These are phyloP conservation scores for Caenorhabditis becei DNA, from an alignment of 2,888 invertebrate genomes.

Conservation along the genomic window DNA sequence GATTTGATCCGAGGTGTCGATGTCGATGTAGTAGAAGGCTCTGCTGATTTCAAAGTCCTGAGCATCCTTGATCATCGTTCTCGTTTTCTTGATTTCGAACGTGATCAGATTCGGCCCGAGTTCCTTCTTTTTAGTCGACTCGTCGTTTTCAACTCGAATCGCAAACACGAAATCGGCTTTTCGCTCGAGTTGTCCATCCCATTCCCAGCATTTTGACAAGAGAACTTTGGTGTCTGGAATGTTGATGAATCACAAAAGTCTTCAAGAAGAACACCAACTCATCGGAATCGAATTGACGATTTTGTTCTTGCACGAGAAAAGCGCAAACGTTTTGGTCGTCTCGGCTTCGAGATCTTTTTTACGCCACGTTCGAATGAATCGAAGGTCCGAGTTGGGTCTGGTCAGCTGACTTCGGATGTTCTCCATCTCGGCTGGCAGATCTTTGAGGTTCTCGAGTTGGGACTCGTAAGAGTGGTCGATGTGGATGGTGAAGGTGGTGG, in stretches of 20 bases:
- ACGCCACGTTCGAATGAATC: background rate
- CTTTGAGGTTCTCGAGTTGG: background rate
- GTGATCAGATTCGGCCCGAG: background rate
- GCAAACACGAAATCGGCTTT: constrained; percentile 42
- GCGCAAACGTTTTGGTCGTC: constrained; percentile 1
- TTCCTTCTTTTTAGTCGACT: background rate
- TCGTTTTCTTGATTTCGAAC: constrained; percentile 13
- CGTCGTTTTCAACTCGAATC: background rate
- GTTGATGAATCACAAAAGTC: background rate
- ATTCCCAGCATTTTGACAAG: constrained; percentile 33
- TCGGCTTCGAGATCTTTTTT: background rate
- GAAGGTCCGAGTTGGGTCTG: constrained; percentile 4
- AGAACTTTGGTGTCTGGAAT: background rate
- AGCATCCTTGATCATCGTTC: background rate
- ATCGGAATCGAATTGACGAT: background rate
- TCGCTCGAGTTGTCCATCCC: background rate
- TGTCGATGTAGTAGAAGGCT: constrained; percentile 33
- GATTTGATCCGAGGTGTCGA: constrained; percentile 1
- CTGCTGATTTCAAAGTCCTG: background rate
- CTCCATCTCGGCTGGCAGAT: background rate
- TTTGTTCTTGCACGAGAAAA: constrained; percentile 13
- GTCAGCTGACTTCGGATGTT: background rate
- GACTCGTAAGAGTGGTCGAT: constrained; percentile 26
- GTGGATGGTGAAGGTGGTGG: constrained; percentile 7
- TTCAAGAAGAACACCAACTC: background rate